Evolutionary conservation across 2,113 vertebrate genomes (phyloP), one percentile per base, ranked within the genome.

Genomic region (Cettia cetti): DNA sequence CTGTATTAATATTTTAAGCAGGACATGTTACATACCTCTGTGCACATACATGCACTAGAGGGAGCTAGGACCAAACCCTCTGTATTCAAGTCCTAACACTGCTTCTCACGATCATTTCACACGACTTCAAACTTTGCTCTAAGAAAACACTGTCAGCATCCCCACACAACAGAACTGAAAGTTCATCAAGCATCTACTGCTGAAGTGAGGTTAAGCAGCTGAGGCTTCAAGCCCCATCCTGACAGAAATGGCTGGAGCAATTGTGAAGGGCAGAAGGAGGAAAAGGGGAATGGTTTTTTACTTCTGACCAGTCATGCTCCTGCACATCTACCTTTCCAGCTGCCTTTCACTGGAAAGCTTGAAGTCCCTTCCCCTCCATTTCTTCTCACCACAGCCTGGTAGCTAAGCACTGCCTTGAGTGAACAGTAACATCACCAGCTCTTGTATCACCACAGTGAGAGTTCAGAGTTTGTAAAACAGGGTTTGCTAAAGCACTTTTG

Each of bases 11-110:
- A 65, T 37, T 75, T 66, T 37, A 54, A 81, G 33, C 28, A 53
- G 31, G 54, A 37, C 31, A 39, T 71, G 92, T 86, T 80, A 44
- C 12, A 4, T 47, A 31, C n/a, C 24, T 86, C 69, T 92, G 57
- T 61, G 44, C 61, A 39, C n/a, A 45, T 1, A 26, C 21, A 64
- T 57, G 65, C 95, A 91, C 96, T 97, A 97, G 96, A 91, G 95
- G 95, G 95, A 95, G 96, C 94, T 6, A 92, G n/a, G 82, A 91
- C 74, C 95, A 92, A 82, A 63, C 45, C 31, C 53, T 89, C 40
- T 0, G 1, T 7, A 35, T 5, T n/a, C 16, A 17, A 6, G 9
- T 21, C 37, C 40, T 78, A 75, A 72, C 0, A 1, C 39, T 56
- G 28, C 56, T 84, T 42, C 65, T 71, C 57, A 33, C 11, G 0